Evolutionary conservation across 2,888 invertebrate species (phyloP).

Genomic region (Lycaena phlaeas): DNA sequence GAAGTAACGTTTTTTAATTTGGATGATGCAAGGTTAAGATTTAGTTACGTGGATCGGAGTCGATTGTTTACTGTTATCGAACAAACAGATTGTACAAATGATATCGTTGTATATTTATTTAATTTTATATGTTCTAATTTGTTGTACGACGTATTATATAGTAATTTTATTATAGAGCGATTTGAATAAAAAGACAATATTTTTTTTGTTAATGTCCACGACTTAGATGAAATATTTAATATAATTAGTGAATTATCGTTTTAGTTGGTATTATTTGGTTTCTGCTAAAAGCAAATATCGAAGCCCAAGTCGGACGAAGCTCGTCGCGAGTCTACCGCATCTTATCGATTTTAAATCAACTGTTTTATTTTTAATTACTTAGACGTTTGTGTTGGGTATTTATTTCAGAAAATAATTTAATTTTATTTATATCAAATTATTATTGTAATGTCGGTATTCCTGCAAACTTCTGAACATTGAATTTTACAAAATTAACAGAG

Average conservation of each 20-base stretch:
- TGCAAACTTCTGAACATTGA: conserved; percentile 15
- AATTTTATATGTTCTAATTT: conserved; percentile 5
- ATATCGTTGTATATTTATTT: conserved; percentile 6
- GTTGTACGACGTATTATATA: not conserved
- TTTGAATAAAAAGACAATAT: not conserved
- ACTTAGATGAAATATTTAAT: conserved; percentile 6
- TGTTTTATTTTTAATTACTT: conserved; percentile 43
- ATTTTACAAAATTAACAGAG: conserved; percentile 4
- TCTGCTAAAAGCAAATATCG: conserved; percentile 1
- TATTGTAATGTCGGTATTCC: conserved; percentile 18
- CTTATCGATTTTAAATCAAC: conserved; percentile 13
- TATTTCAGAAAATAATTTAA: conserved; percentile 57
- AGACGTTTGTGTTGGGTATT: conserved; percentile 69
- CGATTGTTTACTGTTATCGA: conserved; percentile 3
- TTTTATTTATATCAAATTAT: conserved; percentile 58
- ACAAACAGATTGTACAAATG: conserved; percentile 7
- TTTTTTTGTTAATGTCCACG: conserved; percentile 1
- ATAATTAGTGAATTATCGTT: conserved; percentile 1
- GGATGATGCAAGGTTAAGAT: conserved; percentile 18
- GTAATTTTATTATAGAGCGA: not conserved
- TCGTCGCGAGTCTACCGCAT: not conserved
- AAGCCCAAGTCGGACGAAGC: not conserved
- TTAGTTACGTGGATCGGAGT: not conserved
- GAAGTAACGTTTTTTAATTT: conserved; percentile 17
- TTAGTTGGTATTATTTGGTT: not conserved